Percentiles rank a stretch among this genome's conserved stretches.
phyloP scores from a whole-genome alignment of 2,888 invertebrate species.

The Sepiola atlantica region DNA sequence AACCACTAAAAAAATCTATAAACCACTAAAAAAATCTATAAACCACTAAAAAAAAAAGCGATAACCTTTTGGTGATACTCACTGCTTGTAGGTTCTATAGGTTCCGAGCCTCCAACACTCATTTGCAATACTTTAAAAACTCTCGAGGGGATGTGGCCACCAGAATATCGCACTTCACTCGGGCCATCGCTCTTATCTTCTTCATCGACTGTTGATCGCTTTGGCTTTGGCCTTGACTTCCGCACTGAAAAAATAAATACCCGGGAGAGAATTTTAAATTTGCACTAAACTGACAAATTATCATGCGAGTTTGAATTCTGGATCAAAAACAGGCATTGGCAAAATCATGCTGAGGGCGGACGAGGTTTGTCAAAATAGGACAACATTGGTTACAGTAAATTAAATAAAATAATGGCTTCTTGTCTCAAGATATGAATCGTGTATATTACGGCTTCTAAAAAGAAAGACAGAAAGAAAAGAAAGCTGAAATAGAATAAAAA shows the following conservation, averaged over 20 bases:
- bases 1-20: too few species aligned
- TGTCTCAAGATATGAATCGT: too few species aligned
- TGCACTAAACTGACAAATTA: neutral
- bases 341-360: neutral
- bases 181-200: slow-evolving; percentile 67
- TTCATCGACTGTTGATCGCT: slow-evolving; percentile 43
- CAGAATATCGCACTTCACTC: slow-evolving; percentile 75
- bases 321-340: neutral
- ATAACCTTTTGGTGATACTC: neutral
- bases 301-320: neutral
- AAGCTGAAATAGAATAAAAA: too few species aligned
- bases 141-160: slow-evolving; percentile 86
- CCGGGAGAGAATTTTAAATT: neutral
- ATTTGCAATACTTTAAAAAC: slow-evolving; percentile 85
- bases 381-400: too few species aligned
- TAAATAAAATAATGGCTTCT: too few species aligned
- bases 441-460: too few species aligned
- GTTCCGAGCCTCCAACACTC: slow-evolving; percentile 56
- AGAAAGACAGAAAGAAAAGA: too few species aligned
- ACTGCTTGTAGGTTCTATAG: slow-evolving; percentile 35
- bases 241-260: neutral
- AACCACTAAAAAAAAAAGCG: too few species aligned
- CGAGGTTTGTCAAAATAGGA: neutral
- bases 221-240: slow-evolving; percentile 36
- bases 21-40: too few species aligned